Percentiles rank a stretch among this genome's conserved stretches.
These are phyloP conservation scores for Xerus rutilus DNA, from an alignment of 2,797 vertebrate genomes.

Conservation along the genomic window DNA sequence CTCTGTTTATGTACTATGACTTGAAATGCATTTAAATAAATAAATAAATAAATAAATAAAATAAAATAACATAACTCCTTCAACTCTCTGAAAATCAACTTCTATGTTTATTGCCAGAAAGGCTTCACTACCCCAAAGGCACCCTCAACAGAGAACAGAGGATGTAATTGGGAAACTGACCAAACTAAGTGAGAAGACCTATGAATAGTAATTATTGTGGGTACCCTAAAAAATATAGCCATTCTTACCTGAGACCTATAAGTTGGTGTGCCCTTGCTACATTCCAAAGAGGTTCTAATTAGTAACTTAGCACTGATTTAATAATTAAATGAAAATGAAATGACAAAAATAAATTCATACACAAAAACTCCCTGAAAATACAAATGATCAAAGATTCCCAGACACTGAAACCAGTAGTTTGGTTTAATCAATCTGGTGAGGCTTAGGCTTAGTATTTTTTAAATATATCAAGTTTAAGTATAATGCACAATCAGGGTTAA, in stretches of 20 bases:
- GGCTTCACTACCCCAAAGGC: not conserved
- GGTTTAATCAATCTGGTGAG: not conserved
- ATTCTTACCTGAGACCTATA: not conserved
- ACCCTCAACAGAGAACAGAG: not conserved
- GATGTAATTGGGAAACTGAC: not conserved
- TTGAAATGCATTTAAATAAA: too few relatives aligned
- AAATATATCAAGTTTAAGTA: not conserved
- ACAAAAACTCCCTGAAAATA: not conserved
- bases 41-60: too few relatives aligned
- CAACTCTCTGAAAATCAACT: constrained; percentile 22
- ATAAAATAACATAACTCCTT: constrained; percentile 44
- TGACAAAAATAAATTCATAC: not conserved
- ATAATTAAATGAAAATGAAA: constrained; percentile 28
- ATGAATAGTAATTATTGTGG: not conserved
- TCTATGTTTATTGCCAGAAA: not conserved
- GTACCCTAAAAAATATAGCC: not conserved
- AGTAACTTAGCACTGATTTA: not conserved
- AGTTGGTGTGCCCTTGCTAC: not conserved
- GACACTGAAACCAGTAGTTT: constrained; percentile 11
- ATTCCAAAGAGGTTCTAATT: constrained; percentile 18
- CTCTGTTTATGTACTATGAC: too few relatives aligned
- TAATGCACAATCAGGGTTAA: not conserved
- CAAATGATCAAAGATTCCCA: constrained; percentile 43
- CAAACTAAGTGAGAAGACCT: not conserved
- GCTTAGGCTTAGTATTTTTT: not conserved